Base-by-base conservation (phyloP, 2,797 vertebrate species). In the Tinamus major region DNA sequence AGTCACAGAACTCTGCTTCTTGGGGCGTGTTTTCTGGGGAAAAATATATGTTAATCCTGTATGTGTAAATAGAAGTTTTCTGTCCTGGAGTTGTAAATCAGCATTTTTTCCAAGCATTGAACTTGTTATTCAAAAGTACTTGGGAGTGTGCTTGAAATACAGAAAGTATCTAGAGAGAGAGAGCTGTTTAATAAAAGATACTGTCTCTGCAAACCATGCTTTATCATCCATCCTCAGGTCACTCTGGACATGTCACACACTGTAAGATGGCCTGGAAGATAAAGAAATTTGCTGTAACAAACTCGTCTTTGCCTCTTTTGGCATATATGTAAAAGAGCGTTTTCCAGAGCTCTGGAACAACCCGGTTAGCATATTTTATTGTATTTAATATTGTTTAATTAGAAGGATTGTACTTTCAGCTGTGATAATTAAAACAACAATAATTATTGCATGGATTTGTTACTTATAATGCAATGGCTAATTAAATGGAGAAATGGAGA, bases 401-500 rank as follows among this genome's bases (percentile, higher is more conserved):
- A 74, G 74, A 81, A 95, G 70, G 41, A 94, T 81, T 91, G 92
- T 95, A 85, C 71, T 21, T 94, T 88, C 83, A 78, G 44, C 80
- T 90, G 87, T 74, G 78, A 31, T 94, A 23, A 77, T 93, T 95
- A 86, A 94, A 93, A 79, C 86, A 24, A 79, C 85, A 81, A 68
- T 88, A 23, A 95, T 82, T 95, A 84, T 93, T 94, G 91, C 91
- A 95, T 95, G 91, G 80, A 79, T 87, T 82, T 96, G 90, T 93
- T 90, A 86, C 92, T 91, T 88, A 90, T 87, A 91, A 90, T 59
- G 23, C 89, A 90, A 31, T 84, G 85, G 78, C 80, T 91, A 89
- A 96, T 96, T 96, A 95, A 95, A 95, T 77, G 61, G 33, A 89
- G 61, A 96, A 93, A 93, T 96, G 79, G 53, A 96, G 83, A 92